Percentiles rank a stretch among this genome's conserved stretches.
phyloP scores from a whole-genome alignment of 2,797 vertebrate genomes.

The Chromobotia macracanthus region DNA sequence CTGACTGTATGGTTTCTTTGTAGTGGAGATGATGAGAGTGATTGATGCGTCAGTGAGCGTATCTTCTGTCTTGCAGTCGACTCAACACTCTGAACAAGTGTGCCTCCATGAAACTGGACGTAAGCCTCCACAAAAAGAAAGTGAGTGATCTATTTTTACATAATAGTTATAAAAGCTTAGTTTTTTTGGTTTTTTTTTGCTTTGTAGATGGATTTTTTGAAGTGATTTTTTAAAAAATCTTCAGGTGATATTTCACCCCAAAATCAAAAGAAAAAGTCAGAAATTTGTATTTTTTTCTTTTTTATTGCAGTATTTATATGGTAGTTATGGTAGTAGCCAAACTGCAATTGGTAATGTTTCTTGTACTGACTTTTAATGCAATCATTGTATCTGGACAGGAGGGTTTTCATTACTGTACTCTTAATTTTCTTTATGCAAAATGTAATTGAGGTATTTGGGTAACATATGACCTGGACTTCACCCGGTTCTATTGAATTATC shows the following conservation, averaged over 20 bases:
- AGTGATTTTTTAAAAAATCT: neutral
- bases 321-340: neutral
- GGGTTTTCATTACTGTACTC: neutral
- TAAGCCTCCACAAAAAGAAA: conserved; percentile 94
- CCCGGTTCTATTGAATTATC: neutral
- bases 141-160: conserved; percentile 72
- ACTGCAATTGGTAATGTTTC: too few species aligned
- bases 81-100: conserved; percentile 97
- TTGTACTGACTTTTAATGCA: too few species aligned
- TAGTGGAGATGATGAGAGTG: conserved; percentile 25
- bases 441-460: neutral
- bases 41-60: conserved; percentile 42
- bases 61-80: conserved; percentile 82
- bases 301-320: neutral
- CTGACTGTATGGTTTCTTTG: conserved; percentile 31
- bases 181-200: neutral
- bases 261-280: neutral
- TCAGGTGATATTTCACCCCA: neutral
- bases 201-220: neutral
- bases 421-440: neutral
- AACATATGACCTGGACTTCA: neutral
- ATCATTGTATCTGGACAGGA: too few species aligned
- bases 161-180: neutral
- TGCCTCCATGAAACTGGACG: conserved; percentile 98
- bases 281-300: too few species aligned